Evolutionary conservation across 1,140 invertebrate genomes (phyloP), one percentile per base, ranked within the genome.

Genomic region (Battus philenor): DNA sequence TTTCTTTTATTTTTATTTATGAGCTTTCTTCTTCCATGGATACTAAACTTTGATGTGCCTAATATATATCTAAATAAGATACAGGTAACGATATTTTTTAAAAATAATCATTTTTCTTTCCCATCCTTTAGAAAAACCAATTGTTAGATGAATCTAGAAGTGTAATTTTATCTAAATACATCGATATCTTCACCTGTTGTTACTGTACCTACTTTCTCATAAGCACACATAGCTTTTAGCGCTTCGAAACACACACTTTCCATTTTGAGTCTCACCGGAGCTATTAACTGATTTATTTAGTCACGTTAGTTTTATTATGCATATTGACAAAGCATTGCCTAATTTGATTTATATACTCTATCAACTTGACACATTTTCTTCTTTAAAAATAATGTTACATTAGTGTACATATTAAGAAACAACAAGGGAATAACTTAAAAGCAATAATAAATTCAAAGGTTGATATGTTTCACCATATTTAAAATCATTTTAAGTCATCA

Each of bases 161-260:
- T n/a, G n/a, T n/a, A n/a, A n/a, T n/a, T n/a, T n/a, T n/a, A n/a
- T n/a, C n/a, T n/a, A n/a, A n/a, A n/a, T n/a, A n/a, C n/a, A n/a
- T n/a, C n/a, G 22, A 1, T 24, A 22, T 18, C 10, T 24, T 2
- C 17, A 8, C 1, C 17, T 22, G 4, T 8, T 13, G 7, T n/a
- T 10, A 11, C 7, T 9, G 22, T 26, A 11, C 7, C 30, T 13
- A 39, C 36, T 39, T 39, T 39, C 36, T 39, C 36, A 13, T 4
- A 7, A 15, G 12, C 12, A 39, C 24, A 39, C 12, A 39, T 7
- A 7, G 26, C 17, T 13, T 9, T 39, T 39, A 27, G 36, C 36
- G 9, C 36, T 39, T 26, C 36, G 9, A 39, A 26, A 24, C 26
- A 39, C 24, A 39, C 36, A 39, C 36, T 39, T 39, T 39, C 36